Evolutionary conservation across 2,797 vertebrate species (phyloP).

Genomic region (Hippocampus kuda): DNA sequence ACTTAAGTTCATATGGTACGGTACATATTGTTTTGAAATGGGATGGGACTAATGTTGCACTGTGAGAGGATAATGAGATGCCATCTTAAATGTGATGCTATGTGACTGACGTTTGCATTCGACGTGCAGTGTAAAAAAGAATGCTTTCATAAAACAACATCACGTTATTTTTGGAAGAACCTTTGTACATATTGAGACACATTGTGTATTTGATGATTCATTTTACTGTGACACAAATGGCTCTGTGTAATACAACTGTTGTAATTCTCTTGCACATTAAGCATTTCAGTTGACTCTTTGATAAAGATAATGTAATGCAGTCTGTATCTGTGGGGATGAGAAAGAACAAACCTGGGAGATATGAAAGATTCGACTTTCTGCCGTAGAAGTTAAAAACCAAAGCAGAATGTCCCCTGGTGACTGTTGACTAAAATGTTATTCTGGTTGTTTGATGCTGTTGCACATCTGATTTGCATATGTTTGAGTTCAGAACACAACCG

Average conservation of each 20-base stretch:
- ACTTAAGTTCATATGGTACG: neutral
- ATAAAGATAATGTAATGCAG: neutral
- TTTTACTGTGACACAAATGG: slow-evolving; percentile 18
- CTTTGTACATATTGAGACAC: slow-evolving; percentile 15
- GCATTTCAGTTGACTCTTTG: slow-evolving; percentile 1
- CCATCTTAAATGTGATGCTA: neutral
- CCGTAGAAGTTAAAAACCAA: slow-evolving; percentile 23
- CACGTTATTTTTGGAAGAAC: slow-evolving; percentile 12
- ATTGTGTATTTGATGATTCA: slow-evolving; percentile 8
- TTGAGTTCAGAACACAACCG: slow-evolving; percentile 46
- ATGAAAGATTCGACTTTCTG: slow-evolving; percentile 18
- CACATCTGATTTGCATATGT: slow-evolving; percentile 52
- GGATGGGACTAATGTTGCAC: no score
- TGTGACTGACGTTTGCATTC: neutral
- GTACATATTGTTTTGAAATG: neutral
- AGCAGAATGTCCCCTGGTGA: slow-evolving; percentile 42
- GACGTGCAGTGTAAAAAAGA: neutral
- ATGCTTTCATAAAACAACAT: slow-evolving; percentile 18
- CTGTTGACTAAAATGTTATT: slow-evolving; percentile 48
- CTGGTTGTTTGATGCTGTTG: slow-evolving; percentile 45
- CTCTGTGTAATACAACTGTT: neutral
- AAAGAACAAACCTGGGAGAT: neutral
- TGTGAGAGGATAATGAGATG: neutral
- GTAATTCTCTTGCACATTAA: neutral
- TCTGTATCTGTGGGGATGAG: neutral